Conservation (phyloP, 2,888 invertebrate species). For the Melanchra persicariae region DNA sequence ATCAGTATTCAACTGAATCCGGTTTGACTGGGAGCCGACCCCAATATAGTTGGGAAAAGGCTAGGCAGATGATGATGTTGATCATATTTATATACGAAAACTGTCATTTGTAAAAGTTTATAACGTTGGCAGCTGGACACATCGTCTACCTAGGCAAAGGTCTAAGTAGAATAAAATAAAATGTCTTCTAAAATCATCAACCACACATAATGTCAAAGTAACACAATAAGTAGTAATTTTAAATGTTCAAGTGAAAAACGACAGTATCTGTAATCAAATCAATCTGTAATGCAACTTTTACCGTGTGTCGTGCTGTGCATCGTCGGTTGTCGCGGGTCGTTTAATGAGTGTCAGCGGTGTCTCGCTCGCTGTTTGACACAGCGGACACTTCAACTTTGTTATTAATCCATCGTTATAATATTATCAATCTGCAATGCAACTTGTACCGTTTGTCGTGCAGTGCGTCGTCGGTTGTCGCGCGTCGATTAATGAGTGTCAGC, state of each 20-base stretch:
- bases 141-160: no score
- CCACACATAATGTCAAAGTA: not conserved
- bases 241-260: not conserved
- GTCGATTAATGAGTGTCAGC: conserved; percentile 83
- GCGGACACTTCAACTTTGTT: conserved; percentile 55
- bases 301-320: conserved; percentile 73
- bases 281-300: conserved; percentile 13
- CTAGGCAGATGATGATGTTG: not conserved
- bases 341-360: conserved; percentile 80
- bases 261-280: not conserved
- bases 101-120: no score
- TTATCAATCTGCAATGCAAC: conserved; percentile 1
- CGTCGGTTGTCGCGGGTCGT: no score
- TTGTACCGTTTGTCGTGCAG: conserved; percentile 45
- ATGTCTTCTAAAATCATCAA: no score
- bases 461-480: conserved; percentile 75
- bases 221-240: not conserved
- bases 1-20: no score
- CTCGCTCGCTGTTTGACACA: conserved; percentile 62
- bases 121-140: no score
- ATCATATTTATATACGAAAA: no score
- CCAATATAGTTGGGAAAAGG: no score
- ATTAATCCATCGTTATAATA: conserved; percentile 13
- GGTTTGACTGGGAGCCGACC: no score
- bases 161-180: no score